Evolutionary conservation across 1,140 invertebrate genomes (phyloP).

Genomic region (Diabrotica virgifera): DNA sequence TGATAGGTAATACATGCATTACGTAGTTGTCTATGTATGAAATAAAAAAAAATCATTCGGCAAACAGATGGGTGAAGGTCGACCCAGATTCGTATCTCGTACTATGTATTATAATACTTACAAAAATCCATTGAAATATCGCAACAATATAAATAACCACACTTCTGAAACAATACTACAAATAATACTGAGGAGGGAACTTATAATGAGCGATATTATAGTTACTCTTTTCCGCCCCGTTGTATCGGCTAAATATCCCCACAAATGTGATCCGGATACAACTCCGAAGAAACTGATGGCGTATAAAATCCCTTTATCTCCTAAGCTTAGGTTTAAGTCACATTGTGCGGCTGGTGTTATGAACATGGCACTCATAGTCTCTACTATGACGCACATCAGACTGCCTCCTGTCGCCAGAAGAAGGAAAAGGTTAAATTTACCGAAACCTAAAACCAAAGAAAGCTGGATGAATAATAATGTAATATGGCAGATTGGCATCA

Average conservation of each 20-base stretch:
- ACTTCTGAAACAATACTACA: conserved; percentile 58
- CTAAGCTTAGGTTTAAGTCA: conserved; percentile 43
- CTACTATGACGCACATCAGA: conserved; percentile 45
- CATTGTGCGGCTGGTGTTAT: conserved; percentile 48
- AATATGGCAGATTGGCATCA: background rate
- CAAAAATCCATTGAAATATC: conserved; percentile 66
- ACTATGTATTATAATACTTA: conserved; percentile 50
- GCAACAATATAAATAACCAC: conserved; percentile 58
- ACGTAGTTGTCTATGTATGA: too few relatives aligned
- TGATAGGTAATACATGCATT: too few relatives aligned
- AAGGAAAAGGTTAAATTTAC: conserved; percentile 42
- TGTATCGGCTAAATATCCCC: conserved; percentile 47
- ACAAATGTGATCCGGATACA: conserved; percentile 43
- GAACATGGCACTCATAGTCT: conserved; percentile 47
- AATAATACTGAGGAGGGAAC: conserved; percentile 55
- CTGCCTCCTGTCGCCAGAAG: conserved; percentile 42
- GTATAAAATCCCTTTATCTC: conserved; percentile 43
- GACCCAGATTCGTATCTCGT: too few relatives aligned
- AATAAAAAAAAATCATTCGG: too few relatives aligned
- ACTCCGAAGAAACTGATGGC: conserved; percentile 46
- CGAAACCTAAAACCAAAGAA: conserved; percentile 40
- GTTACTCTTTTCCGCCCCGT: conserved; percentile 51
- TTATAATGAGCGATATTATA: conserved; percentile 56
- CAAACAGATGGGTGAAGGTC: too few relatives aligned
- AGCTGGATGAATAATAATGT: background rate